A percentile compares a stretch with the other conserved stretches of the same genome.
Evolutionary conservation across 1,140 invertebrate genomes (phyloP).

Genomic region (Neotoxoptera formosana): DNA sequence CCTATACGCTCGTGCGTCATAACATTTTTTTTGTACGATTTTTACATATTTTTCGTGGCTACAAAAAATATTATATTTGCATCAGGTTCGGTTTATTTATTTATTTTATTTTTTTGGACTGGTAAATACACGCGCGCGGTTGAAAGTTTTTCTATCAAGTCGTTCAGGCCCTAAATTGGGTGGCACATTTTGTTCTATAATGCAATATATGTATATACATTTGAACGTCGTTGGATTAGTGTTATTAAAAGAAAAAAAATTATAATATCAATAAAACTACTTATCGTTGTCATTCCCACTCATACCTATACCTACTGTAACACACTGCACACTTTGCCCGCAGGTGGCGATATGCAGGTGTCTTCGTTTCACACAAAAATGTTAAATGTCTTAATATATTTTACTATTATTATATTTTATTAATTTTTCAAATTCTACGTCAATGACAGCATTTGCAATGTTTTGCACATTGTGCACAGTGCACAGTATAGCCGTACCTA

Average conservation of each 20-base stretch:
- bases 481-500: too few relatives aligned
- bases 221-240: neutral
- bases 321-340: neutral
- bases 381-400: neutral
- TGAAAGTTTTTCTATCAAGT: neutral
- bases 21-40: neutral
- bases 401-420: neutral
- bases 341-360: neutral
- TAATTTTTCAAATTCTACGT: neutral
- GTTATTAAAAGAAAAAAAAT: neutral
- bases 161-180: neutral
- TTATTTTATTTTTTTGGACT: neutral
- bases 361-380: neutral
- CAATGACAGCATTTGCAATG: neutral
- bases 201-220: neutral
- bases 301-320: neutral
- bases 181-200: neutral
- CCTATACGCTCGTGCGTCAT: neutral
- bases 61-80: neutral
- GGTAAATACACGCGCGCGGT: neutral
- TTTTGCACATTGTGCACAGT: neutral
- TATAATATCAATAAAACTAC: neutral
- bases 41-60: slow-evolving; percentile 14
- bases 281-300: neutral
- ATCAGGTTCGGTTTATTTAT: neutral